Evolutionary conservation across 1,140 invertebrate genomes (phyloP).

Genomic region (Cotesia typhae): DNA sequence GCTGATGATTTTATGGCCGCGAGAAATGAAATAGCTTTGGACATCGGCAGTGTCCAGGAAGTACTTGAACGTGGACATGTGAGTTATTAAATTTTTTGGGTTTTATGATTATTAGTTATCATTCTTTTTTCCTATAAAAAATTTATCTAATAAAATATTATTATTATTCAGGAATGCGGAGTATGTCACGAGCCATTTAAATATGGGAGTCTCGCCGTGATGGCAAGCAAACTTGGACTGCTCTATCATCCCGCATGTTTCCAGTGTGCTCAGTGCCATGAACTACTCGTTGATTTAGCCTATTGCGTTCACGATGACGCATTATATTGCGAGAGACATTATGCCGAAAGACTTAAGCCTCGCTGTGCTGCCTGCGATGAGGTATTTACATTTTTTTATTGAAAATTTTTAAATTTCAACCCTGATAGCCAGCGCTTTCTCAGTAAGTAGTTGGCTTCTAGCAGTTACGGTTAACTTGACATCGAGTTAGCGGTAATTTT

Average conservation of each 20-base stretch:
- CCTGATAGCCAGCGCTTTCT: too few species aligned
- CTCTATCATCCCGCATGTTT: slow-evolving; percentile 91
- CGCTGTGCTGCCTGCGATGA: slow-evolving; percentile 94
- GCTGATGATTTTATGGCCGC: slow-evolving; percentile 89
- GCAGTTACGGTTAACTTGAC: too few species aligned
- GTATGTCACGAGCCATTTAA: slow-evolving; percentile 72
- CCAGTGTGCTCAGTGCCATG: slow-evolving; percentile 82
- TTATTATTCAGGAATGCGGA: slow-evolving; percentile 67
- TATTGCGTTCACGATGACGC: slow-evolving; percentile 89
- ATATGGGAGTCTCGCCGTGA: slow-evolving; percentile 73
- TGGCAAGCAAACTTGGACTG: slow-evolving; percentile 76
- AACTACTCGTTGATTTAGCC: slow-evolving; percentile 90
- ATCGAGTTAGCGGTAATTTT: too few species aligned
- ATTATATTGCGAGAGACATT: slow-evolving; percentile 92
- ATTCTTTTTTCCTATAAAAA: too few species aligned
- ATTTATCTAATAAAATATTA: neutral
- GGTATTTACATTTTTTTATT: slow-evolving; percentile 71
- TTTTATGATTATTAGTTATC: neutral
- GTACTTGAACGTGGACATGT: slow-evolving; percentile 63
- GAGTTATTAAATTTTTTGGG: slow-evolving; percentile 45
- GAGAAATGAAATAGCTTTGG: slow-evolving; percentile 92
- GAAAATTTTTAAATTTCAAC: too few species aligned
- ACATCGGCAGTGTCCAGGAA: slow-evolving; percentile 83
- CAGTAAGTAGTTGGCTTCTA: too few species aligned
- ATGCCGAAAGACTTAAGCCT: slow-evolving; percentile 91